phyloP scores from a whole-genome alignment of 2,888 invertebrate species.

The Agonopterix heracliana region DNA sequence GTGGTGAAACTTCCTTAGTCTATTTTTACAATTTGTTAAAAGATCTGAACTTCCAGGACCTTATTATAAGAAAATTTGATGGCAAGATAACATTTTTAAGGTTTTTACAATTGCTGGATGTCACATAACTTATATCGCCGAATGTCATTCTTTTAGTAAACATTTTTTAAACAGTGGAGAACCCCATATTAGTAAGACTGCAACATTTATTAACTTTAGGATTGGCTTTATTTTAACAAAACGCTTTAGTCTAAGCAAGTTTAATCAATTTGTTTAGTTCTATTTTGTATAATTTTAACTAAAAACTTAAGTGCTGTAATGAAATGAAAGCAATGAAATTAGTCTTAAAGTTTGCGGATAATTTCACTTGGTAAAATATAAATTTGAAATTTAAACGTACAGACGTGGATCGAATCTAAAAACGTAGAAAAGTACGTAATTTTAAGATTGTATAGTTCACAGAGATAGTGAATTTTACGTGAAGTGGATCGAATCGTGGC shows the following conservation, averaged over 20 bases:
- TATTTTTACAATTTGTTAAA: too few relatives aligned
- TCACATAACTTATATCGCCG: too few relatives aligned
- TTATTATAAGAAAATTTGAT: too few relatives aligned
- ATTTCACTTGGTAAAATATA: slow-evolving; percentile 13
- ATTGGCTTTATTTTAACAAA: slow-evolving; percentile 2
- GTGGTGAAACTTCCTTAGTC: too few relatives aligned
- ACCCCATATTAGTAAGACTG: slow-evolving; percentile 40
- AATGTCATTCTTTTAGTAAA: too few relatives aligned
- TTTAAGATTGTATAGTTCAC: slow-evolving; percentile 2
- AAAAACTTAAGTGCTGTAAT: slow-evolving; percentile 30
- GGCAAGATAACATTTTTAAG: too few relatives aligned
- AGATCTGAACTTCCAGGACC: too few relatives aligned
- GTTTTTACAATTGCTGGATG: too few relatives aligned
- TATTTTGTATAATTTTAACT: too few relatives aligned
- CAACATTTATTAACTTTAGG: slow-evolving; percentile 28
- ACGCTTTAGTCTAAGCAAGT: not conserved
- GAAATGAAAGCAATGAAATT: slow-evolving; percentile 51
- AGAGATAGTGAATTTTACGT: not conserved
- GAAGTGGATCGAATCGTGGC: too few relatives aligned
- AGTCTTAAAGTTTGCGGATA: slow-evolving; percentile 22
- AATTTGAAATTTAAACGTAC: not conserved
- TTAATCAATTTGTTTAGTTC: not conserved
- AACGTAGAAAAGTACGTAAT: not conserved
- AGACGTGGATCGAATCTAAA: not conserved
- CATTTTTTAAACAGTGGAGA: slow-evolving; percentile 5